A percentile compares a stretch with the other conserved stretches of the same genome.
Conservation (phyloP, 2,113 vertebrate species). For the Syngnathus typhle region DNA sequence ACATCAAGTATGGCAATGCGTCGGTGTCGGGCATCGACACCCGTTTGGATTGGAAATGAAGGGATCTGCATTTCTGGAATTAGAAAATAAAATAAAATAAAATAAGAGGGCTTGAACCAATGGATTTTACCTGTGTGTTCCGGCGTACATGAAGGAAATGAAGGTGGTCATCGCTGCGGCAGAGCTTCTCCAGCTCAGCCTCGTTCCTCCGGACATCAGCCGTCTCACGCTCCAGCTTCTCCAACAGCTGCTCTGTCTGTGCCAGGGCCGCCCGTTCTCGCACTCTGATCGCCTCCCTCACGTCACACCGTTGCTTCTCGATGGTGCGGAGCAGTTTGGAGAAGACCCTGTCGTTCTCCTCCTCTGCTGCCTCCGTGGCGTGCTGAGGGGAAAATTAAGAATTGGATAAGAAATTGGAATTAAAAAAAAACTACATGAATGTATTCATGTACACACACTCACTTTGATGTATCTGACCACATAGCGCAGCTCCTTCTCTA, state of each 20-base stretch:
- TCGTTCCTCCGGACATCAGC: slow-evolving; percentile 34
- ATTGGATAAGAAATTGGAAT: neutral
- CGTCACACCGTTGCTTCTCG: slow-evolving; percentile 60
- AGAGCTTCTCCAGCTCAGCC: slow-evolving; percentile 58
- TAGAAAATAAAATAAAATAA: slow-evolving; percentile 1
- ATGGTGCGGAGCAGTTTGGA: slow-evolving; percentile 64
- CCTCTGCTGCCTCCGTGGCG: slow-evolving; percentile 61
- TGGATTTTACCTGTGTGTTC: too few species aligned
- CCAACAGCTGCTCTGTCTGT: slow-evolving; percentile 62
- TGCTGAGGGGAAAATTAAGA: slow-evolving; percentile 35
- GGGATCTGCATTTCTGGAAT: slow-evolving; percentile 54
- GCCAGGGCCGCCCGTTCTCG: slow-evolving; percentile 58
- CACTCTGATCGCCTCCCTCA: slow-evolving; percentile 59
- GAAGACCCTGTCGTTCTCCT: slow-evolving; percentile 71
- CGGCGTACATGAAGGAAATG: slow-evolving; percentile 66
- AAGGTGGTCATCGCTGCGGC: slow-evolving; percentile 59
- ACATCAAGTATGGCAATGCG: slow-evolving; percentile 58
- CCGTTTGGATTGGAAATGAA: slow-evolving; percentile 44
- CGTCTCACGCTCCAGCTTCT: slow-evolving; percentile 59
- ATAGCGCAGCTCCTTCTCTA: slow-evolving; percentile 65
- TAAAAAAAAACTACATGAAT: neutral
- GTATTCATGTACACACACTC: slow-evolving; percentile 9
- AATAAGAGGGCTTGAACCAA: neutral
- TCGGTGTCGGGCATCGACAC: slow-evolving; percentile 58
- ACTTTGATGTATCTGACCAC: slow-evolving; percentile 67